These are phyloP conservation scores for Falco naumanni DNA, from an alignment of 2,797 vertebrate species.

Conservation along the genomic window DNA sequence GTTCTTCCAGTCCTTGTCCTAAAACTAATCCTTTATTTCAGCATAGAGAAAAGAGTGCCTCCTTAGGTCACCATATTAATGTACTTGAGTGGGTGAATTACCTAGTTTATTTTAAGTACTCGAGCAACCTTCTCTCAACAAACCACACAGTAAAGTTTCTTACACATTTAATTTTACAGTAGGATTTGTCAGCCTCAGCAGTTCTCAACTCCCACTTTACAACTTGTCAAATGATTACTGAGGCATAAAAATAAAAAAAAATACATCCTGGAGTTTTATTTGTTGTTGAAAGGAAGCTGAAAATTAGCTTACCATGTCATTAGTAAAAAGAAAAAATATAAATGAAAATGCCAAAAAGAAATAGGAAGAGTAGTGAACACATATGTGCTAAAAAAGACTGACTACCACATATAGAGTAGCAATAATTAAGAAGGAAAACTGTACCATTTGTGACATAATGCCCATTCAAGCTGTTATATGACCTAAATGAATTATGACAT, in stretches of 20 bases:
- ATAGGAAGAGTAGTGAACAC: not conserved
- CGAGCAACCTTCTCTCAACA: not conserved
- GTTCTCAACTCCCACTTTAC: conserved; percentile 27
- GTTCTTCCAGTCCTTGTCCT: not conserved
- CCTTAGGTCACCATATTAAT: not conserved
- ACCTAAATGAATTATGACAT: not conserved
- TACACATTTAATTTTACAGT: conserved; percentile 32
- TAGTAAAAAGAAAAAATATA: not conserved
- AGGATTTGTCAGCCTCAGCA: conserved; percentile 10
- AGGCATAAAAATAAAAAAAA: not conserved
- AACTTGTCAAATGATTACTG: conserved; percentile 6
- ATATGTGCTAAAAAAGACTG: not conserved
- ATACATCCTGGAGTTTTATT: not conserved
- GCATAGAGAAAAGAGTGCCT: not conserved
- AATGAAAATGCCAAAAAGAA: not conserved
- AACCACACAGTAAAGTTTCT: not conserved
- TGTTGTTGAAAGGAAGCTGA: not conserved
- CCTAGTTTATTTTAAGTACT: not conserved
- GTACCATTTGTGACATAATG: not conserved
- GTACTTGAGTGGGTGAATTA: not conserved
- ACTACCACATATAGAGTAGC: not conserved
- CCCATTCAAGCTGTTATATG: not conserved
- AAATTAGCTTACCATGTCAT: not conserved
- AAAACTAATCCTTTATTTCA: not conserved
- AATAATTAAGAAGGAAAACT: not conserved